phyloP scores from a whole-genome alignment of 2,888 invertebrate genomes.

The Drosophila paramelanica region DNA sequence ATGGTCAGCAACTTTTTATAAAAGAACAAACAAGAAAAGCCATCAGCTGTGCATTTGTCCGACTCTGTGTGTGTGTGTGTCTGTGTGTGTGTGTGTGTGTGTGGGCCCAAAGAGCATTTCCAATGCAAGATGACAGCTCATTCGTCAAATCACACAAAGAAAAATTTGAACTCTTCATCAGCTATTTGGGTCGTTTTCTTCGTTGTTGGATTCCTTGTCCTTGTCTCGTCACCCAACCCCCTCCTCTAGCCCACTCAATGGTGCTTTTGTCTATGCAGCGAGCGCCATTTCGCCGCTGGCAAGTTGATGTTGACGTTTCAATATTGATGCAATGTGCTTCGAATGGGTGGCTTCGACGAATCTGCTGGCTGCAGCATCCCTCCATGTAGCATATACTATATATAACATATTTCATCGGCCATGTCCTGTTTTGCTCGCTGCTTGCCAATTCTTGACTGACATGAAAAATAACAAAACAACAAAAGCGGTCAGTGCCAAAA shows the following conservation, averaged over 20 bases:
- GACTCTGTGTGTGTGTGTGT: slow-evolving; percentile 15
- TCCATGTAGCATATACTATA: slow-evolving; percentile 12
- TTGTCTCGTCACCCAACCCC: background rate
- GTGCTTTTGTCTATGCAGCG: slow-evolving; percentile 60
- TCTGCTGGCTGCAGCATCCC: slow-evolving; percentile 1
- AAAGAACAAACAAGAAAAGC: slow-evolving; percentile 63
- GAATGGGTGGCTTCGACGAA: slow-evolving; percentile 21
- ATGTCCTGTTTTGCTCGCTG: slow-evolving; percentile 66
- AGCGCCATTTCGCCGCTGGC: slow-evolving; percentile 73
- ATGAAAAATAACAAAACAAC: slow-evolving; percentile 81
- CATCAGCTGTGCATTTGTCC: slow-evolving; percentile 48
- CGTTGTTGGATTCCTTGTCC: slow-evolving; percentile 30
- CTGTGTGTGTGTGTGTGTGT: slow-evolving; percentile 23
- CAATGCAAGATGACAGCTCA: slow-evolving; percentile 81
- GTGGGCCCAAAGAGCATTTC: slow-evolving; percentile 55
- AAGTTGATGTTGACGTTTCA: slow-evolving; percentile 81
- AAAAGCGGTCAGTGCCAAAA: slow-evolving; percentile 73
- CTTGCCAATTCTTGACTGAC: slow-evolving; percentile 79
- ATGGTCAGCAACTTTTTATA: slow-evolving; percentile 68
- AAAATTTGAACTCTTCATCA: slow-evolving; percentile 83
- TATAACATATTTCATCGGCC: slow-evolving; percentile 72
- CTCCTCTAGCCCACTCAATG: background rate
- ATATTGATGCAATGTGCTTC: slow-evolving; percentile 80
- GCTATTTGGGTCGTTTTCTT: slow-evolving; percentile 67
- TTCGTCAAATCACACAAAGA: slow-evolving; percentile 82